Base-by-base conservation (phyloP, 2,797 vertebrate genomes). In the Sebastolobus altivelis region DNA sequence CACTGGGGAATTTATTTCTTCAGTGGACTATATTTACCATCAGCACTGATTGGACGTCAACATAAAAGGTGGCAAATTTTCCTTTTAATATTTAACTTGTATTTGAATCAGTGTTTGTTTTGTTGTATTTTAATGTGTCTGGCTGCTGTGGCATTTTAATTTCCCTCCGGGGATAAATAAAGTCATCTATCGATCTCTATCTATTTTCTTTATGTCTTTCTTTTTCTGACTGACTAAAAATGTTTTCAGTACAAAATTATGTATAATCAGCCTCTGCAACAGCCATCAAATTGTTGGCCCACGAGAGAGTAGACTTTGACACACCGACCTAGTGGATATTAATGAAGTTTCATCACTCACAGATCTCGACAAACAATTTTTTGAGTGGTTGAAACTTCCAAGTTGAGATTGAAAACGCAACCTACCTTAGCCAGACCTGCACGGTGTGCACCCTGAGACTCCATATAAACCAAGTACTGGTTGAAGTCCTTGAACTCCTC, bases 401-500 rank as follows among this genome's bases (percentile, higher is more conserved):
- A 62, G 16, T 4, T 10, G 2, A 52, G 22, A 46, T 10, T 72
- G 11, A 76, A 69, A 59, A 38, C 10, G 3, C 20, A 3, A 14
- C 82, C 22, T 93, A 99, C 98, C 97, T 99, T 99, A 72, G 98
- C 98, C 87, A 99, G 94, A 61, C 98, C 98, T 35, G 98, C 98
- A 5, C 98, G 96, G 67, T 99, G 98, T 65, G 98, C 98, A 79
- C 98, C 98, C 93, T 98, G 97, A 77, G 98, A 98, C 91, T 99
- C 98, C 98, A 99, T 99, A 80, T 97, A 97, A 0, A 94, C 97
- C 65, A 99, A 91, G 84, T 98, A 99, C 91, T 97, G 97, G 92
- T 98, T 98, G 89, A 99, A 99, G 59, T 99, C 96, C 81, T 87
- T 96, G 90, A 99, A 99, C 89, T 99, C 98, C 86, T 98, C 97